Evolutionary conservation across 1,140 invertebrate species (phyloP).

Genomic region (Drosophila pruinosa): DNA sequence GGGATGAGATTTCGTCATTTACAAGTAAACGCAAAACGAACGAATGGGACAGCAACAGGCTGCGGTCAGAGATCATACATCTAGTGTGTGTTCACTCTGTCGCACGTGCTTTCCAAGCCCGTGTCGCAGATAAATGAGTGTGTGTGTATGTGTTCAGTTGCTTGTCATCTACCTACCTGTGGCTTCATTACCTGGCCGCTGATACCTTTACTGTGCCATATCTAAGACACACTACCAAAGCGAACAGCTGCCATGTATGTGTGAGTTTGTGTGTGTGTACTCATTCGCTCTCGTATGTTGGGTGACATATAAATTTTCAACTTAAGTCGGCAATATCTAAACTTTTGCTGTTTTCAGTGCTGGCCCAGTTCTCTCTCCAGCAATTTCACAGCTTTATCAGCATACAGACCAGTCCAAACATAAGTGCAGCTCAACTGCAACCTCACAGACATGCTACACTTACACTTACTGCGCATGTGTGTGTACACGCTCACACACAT

Average conservation of each 20-base stretch:
- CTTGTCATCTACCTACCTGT: conserved; percentile 57
- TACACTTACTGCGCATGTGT: no score
- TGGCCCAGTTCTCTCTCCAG: conserved; percentile 17
- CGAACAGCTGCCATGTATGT: conserved; percentile 29
- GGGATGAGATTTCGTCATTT: conserved; percentile 66
- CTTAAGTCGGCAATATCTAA: conserved; percentile 67
- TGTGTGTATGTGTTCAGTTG: conserved; percentile 19
- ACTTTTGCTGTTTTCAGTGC: conserved; percentile 27
- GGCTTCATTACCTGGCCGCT: conserved; percentile 60
- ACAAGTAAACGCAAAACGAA: not conserved
- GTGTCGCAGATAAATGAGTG: conserved; percentile 26
- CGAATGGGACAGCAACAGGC: conserved; percentile 50
- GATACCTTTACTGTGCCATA: conserved; percentile 38
- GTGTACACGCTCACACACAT: conserved; percentile 1
- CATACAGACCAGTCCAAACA: conserved; percentile 2
- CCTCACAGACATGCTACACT: not conserved
- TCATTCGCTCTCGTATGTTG: conserved; percentile 1
- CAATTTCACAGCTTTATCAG: conserved; percentile 42
- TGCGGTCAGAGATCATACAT: conserved; percentile 16
- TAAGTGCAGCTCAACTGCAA: conserved; percentile 6
- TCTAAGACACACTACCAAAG: conserved; percentile 33
- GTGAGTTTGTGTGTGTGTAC: conserved; percentile 3
- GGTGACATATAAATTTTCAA: conserved; percentile 68
- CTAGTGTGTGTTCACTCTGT: conserved; percentile 20
- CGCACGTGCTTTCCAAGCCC: conserved; percentile 31